Percentiles rank a stretch among this genome's conserved stretches.
phyloP scores from a whole-genome alignment of 2,888 invertebrate genomes.

The Periphyllus acericola region DNA sequence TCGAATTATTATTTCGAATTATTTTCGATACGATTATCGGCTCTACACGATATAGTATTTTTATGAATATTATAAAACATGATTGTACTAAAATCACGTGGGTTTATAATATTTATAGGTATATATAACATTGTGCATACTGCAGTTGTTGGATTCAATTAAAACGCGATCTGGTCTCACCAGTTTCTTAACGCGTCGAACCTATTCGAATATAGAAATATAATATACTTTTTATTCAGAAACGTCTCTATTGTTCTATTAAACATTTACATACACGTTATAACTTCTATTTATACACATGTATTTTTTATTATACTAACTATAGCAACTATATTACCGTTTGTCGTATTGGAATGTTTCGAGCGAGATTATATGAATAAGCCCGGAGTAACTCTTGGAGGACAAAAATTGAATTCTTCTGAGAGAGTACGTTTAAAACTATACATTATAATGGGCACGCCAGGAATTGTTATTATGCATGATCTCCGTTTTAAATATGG shows the following conservation, averaged over 20 bases:
- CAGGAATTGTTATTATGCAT: background rate
- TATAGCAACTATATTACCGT: background rate
- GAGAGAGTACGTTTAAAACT: background rate
- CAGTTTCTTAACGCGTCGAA: conserved; percentile 29
- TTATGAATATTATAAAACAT: conserved; percentile 33
- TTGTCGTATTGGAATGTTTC: conserved; percentile 19
- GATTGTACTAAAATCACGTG: conserved; percentile 12
- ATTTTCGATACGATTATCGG: background rate
- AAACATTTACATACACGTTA: conserved; percentile 29
- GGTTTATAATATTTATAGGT: background rate
- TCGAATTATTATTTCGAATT: background rate
- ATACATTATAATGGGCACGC: background rate
- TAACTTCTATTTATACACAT: background rate
- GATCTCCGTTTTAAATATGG: conserved; percentile 14
- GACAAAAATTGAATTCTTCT: conserved; percentile 10
- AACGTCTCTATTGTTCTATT: conserved; percentile 38
- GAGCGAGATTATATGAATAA: background rate
- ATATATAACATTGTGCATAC: background rate
- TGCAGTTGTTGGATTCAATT: conserved; percentile 23
- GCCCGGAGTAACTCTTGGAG: background rate
- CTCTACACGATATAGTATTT: background rate
- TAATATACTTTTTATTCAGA: background rate
- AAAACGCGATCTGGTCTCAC: conserved; percentile 37
- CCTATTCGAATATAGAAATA: background rate
- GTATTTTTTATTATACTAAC: background rate